Base-by-base conservation (phyloP, 1,140 invertebrate species). In the Drosophila sechellia region DNA sequence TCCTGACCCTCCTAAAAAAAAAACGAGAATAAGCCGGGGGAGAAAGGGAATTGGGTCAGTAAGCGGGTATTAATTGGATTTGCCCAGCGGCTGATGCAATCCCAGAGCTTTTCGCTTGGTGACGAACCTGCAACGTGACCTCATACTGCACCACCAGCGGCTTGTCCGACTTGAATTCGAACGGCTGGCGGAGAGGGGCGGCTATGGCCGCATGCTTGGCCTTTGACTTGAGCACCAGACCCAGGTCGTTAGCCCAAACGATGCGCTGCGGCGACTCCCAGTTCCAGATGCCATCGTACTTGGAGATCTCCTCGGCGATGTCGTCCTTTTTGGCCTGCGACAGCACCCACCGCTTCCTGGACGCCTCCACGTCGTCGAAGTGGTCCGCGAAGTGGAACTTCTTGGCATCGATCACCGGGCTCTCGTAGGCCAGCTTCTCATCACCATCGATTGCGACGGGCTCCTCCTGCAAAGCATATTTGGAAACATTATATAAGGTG, bases 171-270 rank as follows among this genome's bases (percentile, higher is more conserved):
- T 91, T 94, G 92, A 99, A 99, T 35, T 96, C 93, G 93, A 99
- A 99, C 15, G 96, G 95, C 90, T 95, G 96, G 49, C 94, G 93
- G 6, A 99, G 93, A 37, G 95, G 93, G n/a, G 96, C 93, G 13
- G 98, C 94, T 80, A 99, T 98, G 5, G 99, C 99, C 54, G 98
- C 96, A 93, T 99, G 99, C 89, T 98, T 98, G 6, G 98, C 98
- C 93, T 98, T 98, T 0, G 97, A 97, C 92, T 98, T 98, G 8
- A 99, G 93, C 17, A 99, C 96, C 53, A 99, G 93, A 48, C 98
- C 98, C 77, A 96, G 92, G 92, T 99, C 98, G 49, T 96, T 96
- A 31, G 95, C 94, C 63, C 99, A 94, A 3, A 96, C 94, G 84
- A 96, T 95, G 80, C 95, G 94, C 43, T 94, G 93, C 17, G 98